phyloP scores from a whole-genome alignment of 2,888 invertebrate species.

The Ectemnius cavifrons region DNA sequence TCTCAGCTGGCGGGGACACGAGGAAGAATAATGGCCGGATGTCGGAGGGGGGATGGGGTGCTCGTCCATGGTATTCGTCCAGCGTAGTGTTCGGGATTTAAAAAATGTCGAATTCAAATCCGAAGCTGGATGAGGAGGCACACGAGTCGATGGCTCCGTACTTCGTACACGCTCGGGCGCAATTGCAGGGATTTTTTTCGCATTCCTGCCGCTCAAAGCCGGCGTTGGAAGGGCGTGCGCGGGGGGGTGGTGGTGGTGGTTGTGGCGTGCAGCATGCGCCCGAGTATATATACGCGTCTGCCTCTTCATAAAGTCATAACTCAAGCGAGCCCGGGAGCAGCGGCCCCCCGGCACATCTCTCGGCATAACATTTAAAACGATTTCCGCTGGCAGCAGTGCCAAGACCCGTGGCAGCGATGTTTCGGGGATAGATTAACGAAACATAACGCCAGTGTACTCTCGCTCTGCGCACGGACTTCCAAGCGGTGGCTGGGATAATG shows the following conservation, averaged over 20 bases:
- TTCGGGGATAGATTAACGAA: conserved; percentile 78
- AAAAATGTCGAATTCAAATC: conserved; percentile 36
- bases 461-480: conserved; percentile 61
- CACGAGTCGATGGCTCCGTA: conserved; percentile 25
- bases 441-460: conserved; percentile 75
- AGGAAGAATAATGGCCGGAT: conserved; percentile 5
- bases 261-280: conserved; percentile 23
- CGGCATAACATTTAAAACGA: conserved; percentile 78
- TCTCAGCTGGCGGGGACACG: neutral
- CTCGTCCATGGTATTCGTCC: conserved; percentile 12
- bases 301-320: conserved; percentile 77
- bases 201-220: conserved; percentile 34
- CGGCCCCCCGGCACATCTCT: conserved; percentile 69
- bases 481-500: conserved; percentile 70
- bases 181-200: conserved; percentile 54
- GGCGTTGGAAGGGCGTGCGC: conserved; percentile 17
- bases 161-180: conserved; percentile 27
- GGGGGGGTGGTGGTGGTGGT: conserved; percentile 19
- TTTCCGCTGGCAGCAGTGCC: conserved; percentile 77
- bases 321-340: conserved; percentile 60
- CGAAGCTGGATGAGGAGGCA: conserved; percentile 17
- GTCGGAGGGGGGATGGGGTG: neutral
- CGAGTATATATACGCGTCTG: conserved; percentile 56
- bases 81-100: conserved; percentile 10
- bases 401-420: conserved; percentile 75